Evolutionary conservation across 2,888 invertebrate genomes (phyloP).

Genomic region (Alviniconcha strummeri): DNA sequence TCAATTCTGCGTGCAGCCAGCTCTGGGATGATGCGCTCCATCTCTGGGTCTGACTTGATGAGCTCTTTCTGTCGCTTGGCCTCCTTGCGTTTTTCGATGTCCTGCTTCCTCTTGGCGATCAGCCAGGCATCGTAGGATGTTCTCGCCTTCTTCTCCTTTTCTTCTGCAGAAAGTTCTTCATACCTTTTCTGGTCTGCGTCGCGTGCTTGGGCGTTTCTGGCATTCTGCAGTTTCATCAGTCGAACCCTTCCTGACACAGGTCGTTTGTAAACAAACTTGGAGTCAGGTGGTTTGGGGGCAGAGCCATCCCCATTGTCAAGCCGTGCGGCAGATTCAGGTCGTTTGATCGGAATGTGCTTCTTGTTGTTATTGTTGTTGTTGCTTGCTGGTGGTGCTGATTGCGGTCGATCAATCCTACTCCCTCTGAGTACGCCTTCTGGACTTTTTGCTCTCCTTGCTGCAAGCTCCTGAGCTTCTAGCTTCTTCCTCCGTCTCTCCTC

Average conservation of each 20-base stretch:
- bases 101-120: conserved; percentile 55
- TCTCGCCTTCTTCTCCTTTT: conserved; percentile 49
- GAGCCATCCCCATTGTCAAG: neutral
- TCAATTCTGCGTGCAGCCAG: conserved; percentile 57
- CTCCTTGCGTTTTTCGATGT: conserved; percentile 50
- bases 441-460: conserved; percentile 7
- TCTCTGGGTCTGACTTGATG: conserved; percentile 63
- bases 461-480: conserved; percentile 27
- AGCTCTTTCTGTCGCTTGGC: conserved; percentile 50
- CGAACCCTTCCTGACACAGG: conserved; percentile 61
- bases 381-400: conserved; percentile 1
- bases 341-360: conserved; percentile 8
- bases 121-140: conserved; percentile 66
- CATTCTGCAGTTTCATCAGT: conserved; percentile 45
- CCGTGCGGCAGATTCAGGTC: conserved; percentile 2
- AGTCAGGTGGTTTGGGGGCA: conserved; percentile 44
- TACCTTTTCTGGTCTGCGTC: conserved; percentile 40
- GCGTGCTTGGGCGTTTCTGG: conserved; percentile 38
- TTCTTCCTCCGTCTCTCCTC: conserved; percentile 43
- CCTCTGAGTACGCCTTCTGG: neutral
- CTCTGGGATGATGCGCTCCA: conserved; percentile 58
- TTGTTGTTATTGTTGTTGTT: neutral
- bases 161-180: conserved; percentile 35
- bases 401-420: conserved; percentile 21
- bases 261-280: conserved; percentile 64